These are phyloP conservation scores for Phlogophora meticulosa DNA, from an alignment of 2,888 invertebrate species.

Conservation along the genomic window DNA sequence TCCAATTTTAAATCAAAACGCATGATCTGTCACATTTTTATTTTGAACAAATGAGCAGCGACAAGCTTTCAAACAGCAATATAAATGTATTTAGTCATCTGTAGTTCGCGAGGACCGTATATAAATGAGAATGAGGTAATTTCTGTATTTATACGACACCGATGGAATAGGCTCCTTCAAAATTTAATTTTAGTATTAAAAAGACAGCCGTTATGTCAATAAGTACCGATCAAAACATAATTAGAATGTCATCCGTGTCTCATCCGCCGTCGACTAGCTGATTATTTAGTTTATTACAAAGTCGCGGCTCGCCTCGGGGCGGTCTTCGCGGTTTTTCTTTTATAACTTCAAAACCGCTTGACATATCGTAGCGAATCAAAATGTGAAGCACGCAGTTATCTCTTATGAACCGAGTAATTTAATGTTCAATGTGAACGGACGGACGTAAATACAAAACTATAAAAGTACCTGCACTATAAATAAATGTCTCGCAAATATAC, in stretches of 20 bases:
- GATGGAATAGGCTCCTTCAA: conserved; percentile 48
- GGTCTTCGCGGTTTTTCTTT: conserved; percentile 63
- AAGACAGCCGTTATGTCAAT: conserved; percentile 76
- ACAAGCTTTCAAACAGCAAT: conserved; percentile 55
- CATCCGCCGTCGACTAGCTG: conserved; percentile 65
- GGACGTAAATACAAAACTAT: conserved; percentile 58
- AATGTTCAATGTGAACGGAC: conserved; percentile 53
- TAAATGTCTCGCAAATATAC: conserved; percentile 62
- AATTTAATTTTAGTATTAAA: conserved; percentile 51
- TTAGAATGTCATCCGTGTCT: conserved; percentile 80
- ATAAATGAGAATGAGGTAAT: conserved; percentile 54
- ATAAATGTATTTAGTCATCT: conserved; percentile 58
- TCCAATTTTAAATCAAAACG: conserved; percentile 50
- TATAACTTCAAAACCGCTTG: conserved; percentile 57
- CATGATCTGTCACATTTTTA: conserved; percentile 50
- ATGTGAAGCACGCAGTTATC: conserved; percentile 65
- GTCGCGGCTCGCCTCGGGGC: conserved; percentile 49
- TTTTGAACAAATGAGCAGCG: conserved; percentile 53
- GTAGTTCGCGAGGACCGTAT: conserved; percentile 26
- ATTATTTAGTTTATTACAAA: conserved; percentile 79
- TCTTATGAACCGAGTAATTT: conserved; percentile 64
- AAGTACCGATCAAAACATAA: conserved; percentile 70
- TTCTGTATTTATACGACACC: conserved; percentile 44
- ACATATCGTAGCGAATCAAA: conserved; percentile 62
- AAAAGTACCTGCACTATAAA: conserved; percentile 56